Evolutionary conservation across 2,113 vertebrate species (phyloP).

Genomic region (Ctenomys sociabilis): DNA sequence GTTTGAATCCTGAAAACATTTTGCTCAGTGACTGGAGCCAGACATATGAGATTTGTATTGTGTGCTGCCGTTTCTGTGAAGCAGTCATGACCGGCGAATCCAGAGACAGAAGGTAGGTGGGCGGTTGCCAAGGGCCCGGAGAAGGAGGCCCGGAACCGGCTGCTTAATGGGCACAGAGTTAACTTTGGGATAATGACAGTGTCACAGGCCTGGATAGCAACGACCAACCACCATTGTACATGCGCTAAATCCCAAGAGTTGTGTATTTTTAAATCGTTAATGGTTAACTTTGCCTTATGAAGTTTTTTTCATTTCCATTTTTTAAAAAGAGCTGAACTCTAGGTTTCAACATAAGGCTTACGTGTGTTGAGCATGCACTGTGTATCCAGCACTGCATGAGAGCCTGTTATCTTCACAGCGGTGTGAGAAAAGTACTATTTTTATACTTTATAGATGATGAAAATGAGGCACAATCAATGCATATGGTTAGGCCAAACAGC

Average conservation of each 20-base stretch:
- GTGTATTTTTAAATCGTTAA: slow-evolving; percentile 11
- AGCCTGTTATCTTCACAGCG: not conserved
- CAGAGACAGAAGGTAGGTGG: not conserved
- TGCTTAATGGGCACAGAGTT: not conserved
- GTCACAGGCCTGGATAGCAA: not conserved
- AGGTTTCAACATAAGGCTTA: not conserved
- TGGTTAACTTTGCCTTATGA: not conserved
- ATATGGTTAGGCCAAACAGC: not conserved
- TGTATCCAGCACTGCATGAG: not conserved
- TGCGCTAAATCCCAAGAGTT: not conserved
- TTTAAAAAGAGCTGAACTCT: not conserved
- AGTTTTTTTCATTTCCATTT: not conserved
- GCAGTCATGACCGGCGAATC: not conserved
- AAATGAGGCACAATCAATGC: not conserved
- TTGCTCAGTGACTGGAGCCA: not conserved
- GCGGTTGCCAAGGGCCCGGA: not conserved
- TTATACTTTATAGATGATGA: not conserved
- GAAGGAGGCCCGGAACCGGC: not conserved
- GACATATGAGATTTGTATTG: not conserved
- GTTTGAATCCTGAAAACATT: not conserved
- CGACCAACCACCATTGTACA: not conserved
- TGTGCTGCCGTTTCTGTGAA: not conserved
- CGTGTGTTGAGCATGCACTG: not conserved
- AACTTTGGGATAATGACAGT: not conserved
- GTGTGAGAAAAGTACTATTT: not conserved